Base-by-base conservation (phyloP, 2,888 invertebrate genomes). In the Euzophera pinguis region DNA sequence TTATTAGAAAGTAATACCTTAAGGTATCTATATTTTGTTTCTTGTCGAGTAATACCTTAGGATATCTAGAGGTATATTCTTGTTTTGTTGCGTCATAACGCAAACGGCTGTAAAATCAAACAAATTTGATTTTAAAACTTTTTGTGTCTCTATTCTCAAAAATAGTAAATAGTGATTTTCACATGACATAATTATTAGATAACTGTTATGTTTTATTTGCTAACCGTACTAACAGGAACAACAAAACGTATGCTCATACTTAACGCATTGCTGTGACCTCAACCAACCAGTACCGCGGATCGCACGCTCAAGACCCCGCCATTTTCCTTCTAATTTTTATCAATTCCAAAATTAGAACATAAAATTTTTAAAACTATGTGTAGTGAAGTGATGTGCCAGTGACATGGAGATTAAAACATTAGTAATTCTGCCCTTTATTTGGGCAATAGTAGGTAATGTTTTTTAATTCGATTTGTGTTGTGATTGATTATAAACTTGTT, bases 251-350 rank as follows among this genome's bases (percentile, higher is more conserved):
- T 50, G 50, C 34, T 51, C 43, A 51, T 82, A 81, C 74, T 73
- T 76, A 79, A 78, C 62, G 71, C 64, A 70, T 67, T 68, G 66
- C 65, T 71, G 80, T 84, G 86, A 87, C 88, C 86, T 87, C 80
- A 75, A 75, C 71, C 69, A 74, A 71, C 76, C 87, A 89, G 87
- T 87, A 71, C 66, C 60, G 68, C 63, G 54, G 63, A 71, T 71
- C 64, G 63, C 64, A 65, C 73, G 72, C n/a, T 16, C 14, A 34
- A 51, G 43, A 51, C 51, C 13, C 22, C 37, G 22, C 42, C 43
- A 43, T 43, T 43, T 51, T 50, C 14, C 47, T 51, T 50, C n/a
- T 7, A 8, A 13, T 50, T 32, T 50, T 39, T 14, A 41, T 50
- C 14, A 9, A 22, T 39, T 9, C 6, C 12, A 9, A 32, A 32